Percentiles rank a stretch among this genome's conserved stretches.
Evolutionary conservation across 92 coral and sea anemone species (phyloP).

Genomic region (Porites divaricata): DNA sequence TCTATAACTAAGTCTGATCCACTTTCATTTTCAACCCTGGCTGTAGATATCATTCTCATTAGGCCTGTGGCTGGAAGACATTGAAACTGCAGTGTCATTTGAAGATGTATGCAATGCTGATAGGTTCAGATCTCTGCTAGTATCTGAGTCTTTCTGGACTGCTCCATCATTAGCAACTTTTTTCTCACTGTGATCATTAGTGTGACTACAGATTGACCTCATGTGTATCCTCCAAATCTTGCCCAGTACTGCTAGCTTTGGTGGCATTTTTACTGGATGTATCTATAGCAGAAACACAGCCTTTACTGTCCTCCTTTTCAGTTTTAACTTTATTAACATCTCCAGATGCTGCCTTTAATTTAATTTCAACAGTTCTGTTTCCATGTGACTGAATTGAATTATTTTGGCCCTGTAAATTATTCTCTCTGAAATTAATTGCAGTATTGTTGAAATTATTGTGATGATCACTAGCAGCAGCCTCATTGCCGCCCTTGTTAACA

Average conservation of each 20-base stretch:
- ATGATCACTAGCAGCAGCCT: neutral
- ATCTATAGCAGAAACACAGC: slow-evolving; percentile 1
- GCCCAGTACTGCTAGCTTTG: neutral
- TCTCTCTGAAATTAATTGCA: neutral
- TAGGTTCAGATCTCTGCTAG: too few relatives aligned
- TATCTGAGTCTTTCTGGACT: too few relatives aligned
- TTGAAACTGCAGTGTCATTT: too few relatives aligned
- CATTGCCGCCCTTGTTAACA: neutral
- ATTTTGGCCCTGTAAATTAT: neutral
- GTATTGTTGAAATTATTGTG: neutral
- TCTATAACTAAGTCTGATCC: neutral
- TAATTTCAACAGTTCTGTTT: neutral
- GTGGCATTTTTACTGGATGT: neutral
- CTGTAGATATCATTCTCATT: neutral
- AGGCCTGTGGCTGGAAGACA: too few relatives aligned
- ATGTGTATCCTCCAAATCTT: neutral
- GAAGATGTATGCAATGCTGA: too few relatives aligned
- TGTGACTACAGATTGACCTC: neutral
- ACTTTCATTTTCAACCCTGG: neutral
- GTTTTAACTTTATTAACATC: neutral
- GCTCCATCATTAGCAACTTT: neutral
- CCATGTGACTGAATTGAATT: neutral
- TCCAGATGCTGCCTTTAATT: neutral
- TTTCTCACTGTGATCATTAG: neutral
- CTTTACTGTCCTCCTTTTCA: neutral